These are phyloP conservation scores for Tichodroma muraria DNA, from an alignment of 2,113 vertebrate genomes.

Conservation along the genomic window DNA sequence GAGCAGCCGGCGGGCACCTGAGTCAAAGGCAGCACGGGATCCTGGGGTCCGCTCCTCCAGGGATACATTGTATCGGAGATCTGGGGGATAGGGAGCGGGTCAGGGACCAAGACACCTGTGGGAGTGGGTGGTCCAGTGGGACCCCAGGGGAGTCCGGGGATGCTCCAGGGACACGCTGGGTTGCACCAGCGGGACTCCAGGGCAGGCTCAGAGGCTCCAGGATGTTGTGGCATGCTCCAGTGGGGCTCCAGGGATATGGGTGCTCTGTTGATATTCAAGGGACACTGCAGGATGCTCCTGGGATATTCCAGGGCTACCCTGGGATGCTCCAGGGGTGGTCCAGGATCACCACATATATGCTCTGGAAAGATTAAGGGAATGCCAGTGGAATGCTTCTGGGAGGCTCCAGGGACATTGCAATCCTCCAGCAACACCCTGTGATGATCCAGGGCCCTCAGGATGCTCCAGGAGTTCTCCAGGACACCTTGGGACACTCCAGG, in stretches of 20 bases:
- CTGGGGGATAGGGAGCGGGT: slow-evolving; percentile 28
- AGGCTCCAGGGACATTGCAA: fast-evolving
- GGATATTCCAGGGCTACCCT: neutral
- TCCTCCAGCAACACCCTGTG: neutral
- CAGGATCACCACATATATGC: too few species aligned
- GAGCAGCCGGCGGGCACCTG: slow-evolving; percentile 73
- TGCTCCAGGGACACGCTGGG: neutral
- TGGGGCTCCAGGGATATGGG: neutral
- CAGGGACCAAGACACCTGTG: fast-evolving
- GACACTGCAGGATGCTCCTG: neutral
- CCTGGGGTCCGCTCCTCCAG: slow-evolving; percentile 83
- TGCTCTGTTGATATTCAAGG: neutral
- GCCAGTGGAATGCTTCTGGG: too few species aligned
- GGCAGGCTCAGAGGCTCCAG: neutral
- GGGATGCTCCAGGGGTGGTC: too few species aligned
- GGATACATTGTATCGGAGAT: slow-evolving; percentile 72
- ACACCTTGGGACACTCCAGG: too few species aligned
- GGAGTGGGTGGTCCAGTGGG: too few species aligned
- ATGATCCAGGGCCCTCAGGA: neutral
- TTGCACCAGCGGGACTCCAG: neutral
- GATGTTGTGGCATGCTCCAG: neutral
- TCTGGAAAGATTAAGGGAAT: too few species aligned
- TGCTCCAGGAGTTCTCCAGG: too few species aligned
- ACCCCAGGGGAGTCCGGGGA: neutral
- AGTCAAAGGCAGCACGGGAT: slow-evolving; percentile 82